A percentile compares a stretch with the other conserved stretches of the same genome.
Conservation (phyloP, 2,113 vertebrate species). For the Mus pahari region DNA sequence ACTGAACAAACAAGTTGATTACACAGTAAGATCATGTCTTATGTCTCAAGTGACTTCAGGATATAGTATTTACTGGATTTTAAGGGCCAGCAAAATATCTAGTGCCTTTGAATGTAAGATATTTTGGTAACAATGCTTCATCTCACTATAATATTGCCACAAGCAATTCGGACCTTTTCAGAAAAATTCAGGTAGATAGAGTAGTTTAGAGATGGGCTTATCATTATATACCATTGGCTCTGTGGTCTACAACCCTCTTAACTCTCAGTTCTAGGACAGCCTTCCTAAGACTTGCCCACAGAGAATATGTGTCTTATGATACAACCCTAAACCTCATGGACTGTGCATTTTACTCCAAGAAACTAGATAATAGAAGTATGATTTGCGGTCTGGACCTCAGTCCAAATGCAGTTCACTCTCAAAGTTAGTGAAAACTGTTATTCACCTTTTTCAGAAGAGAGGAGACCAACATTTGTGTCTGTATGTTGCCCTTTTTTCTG, state of each 20-base stretch:
- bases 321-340: neutral
- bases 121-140: neutral
- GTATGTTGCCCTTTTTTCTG: neutral
- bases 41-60: neutral
- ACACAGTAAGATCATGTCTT: neutral
- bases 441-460: neutral
- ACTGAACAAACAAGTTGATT: neutral
- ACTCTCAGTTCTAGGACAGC: neutral
- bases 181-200: slow-evolving; percentile 9
- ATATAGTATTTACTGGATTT: neutral
- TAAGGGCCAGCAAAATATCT: neutral
- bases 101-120: neutral
- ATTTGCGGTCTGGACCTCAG: slow-evolving; percentile 36
- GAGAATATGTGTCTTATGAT: neutral
- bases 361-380: slow-evolving; percentile 1
- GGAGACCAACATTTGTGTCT: neutral
- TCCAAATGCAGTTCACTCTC: slow-evolving; percentile 53
- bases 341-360: neutral
- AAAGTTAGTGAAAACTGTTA: slow-evolving; percentile 57
- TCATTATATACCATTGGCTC: neutral
- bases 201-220: neutral
- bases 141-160: neutral
- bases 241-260: neutral
- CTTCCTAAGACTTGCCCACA: neutral
- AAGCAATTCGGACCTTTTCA: neutral